Base-by-base conservation (phyloP, 2,888 invertebrate species). In the Agriopis aurantiaria region DNA sequence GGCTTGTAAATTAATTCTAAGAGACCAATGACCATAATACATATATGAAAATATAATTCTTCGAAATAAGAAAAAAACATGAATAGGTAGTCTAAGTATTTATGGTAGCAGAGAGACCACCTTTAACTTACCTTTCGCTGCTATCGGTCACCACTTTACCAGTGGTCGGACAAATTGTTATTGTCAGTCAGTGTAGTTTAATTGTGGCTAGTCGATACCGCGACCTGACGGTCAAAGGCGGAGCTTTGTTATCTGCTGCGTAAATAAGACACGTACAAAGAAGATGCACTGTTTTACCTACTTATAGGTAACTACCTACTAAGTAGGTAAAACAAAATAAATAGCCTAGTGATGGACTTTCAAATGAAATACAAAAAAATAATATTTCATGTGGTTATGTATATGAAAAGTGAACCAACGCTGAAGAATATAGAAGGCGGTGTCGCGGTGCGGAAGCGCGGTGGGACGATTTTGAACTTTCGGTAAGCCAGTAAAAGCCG, bases 151-250 rank as follows among this genome's bases (percentile, higher is more conserved):
- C 69, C 69, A 76, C 11, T 9, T 5, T 41, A 56, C 8, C 12
- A 41, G 23, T 17, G 14, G 33, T 23, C 23, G 23, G 11, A 58
- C 58, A 33, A 46, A 58, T 46, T 46, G 48, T 46, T 58, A 48
- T 46, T 46, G 58, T 58, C 46, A 46, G 79, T 86, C 85, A 83
- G 83, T 84, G 80, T 58, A 41, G 81, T 56, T 67, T 53, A 60
- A 10, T 52, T 23, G 12, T 61, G n/a, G 53, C 66, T 70, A 49
- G 64, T 43, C 65, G 82, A 82, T 82, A 82, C 74, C 59, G 71
- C 72, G 82, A 85, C 82, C 84, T 70, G 62, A 68, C 73, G 74
- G 79, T 80, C 80, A 78, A 48, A 60, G 68, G 72, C 82, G 77
- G 73, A 81, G 80, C 76, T 81, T 82, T 77, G 72, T 78, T 85